Evolutionary conservation across 2,797 vertebrate species (phyloP).

Genomic region (Sebastes hubbsi): DNA sequence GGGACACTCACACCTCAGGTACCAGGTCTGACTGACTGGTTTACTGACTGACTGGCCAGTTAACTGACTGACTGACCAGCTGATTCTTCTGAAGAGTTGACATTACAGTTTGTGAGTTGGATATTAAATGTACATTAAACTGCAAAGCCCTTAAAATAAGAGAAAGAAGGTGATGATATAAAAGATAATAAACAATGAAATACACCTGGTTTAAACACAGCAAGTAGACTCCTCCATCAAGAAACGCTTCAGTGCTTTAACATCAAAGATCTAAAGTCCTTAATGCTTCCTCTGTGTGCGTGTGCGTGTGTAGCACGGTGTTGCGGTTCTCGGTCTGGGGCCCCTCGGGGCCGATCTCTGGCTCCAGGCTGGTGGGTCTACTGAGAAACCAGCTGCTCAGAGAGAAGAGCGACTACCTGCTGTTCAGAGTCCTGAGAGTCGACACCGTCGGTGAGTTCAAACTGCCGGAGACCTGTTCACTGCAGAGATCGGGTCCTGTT

Average conservation of each 20-base stretch:
- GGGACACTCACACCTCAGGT: constrained; percentile 91
- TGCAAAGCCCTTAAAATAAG: too few species aligned
- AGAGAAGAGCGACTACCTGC: constrained; percentile 88
- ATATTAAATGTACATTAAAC: background rate
- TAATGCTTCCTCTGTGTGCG: background rate
- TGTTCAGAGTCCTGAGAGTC: constrained; percentile 89
- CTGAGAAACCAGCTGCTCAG: constrained; percentile 86
- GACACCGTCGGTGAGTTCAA: constrained; percentile 87
- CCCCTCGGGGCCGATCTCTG: constrained; percentile 80
- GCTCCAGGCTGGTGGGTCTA: constrained; percentile 78
- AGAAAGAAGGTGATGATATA: too few species aligned
- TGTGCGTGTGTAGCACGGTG: constrained; percentile 78
- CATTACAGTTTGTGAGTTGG: background rate
- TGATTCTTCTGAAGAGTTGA: background rate
- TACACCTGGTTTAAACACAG: background rate
- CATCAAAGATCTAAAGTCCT: background rate
- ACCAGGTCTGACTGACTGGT: constrained; percentile 3
- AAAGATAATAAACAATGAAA: too few species aligned
- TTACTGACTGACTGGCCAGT: background rate
- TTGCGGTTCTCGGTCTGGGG: constrained; percentile 86
- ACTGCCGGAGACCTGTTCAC: background rate
- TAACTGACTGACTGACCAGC: background rate
- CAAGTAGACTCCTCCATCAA: background rate
- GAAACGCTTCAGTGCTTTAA: background rate
- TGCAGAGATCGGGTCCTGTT: background rate